A percentile compares a stretch with the other conserved stretches of the same genome.
Conservation (phyloP, 2,113 vertebrate species). For the Nesogale talazaci region DNA sequence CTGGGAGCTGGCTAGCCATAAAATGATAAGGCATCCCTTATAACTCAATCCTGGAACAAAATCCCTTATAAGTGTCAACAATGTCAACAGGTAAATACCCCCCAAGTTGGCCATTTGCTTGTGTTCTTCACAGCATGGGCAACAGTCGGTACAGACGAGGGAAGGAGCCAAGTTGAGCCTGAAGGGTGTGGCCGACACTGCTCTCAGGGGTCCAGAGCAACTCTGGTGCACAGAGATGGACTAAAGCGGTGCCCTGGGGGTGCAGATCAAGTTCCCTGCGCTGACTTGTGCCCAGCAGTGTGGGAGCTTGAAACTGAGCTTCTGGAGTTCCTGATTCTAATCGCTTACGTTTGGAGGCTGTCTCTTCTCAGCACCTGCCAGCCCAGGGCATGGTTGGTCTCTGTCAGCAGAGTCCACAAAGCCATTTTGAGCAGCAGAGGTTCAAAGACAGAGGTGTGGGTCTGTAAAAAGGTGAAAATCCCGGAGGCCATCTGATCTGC, state of each 20-base stretch:
- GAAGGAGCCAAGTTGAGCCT: neutral
- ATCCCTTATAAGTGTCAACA: neutral
- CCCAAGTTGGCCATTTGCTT: neutral
- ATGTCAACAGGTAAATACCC: neutral
- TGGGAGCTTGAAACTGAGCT: neutral
- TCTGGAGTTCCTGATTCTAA: neutral
- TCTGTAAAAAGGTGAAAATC: neutral
- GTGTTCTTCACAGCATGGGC: neutral
- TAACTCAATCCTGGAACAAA: neutral
- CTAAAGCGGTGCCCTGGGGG: neutral
- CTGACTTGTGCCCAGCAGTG: neutral
- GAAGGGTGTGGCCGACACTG: neutral
- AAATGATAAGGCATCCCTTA: neutral
- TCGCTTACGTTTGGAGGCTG: neutral
- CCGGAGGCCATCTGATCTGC: neutral
- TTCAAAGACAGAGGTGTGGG: neutral
- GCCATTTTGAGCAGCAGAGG: neutral
- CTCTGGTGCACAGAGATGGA: fast-evolving
- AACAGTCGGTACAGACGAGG: neutral
- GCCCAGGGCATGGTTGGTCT: neutral
- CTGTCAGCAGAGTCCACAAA: neutral
- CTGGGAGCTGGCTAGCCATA: slow-evolving; percentile 12
- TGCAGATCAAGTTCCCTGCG: neutral
- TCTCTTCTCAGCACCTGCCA: neutral
- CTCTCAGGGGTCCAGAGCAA: too few species aligned